These are phyloP conservation scores for Aurelia sp. DNA, from an alignment of 30 jellyfish, hydroid and myxozoan species.

Conservation along the genomic window DNA sequence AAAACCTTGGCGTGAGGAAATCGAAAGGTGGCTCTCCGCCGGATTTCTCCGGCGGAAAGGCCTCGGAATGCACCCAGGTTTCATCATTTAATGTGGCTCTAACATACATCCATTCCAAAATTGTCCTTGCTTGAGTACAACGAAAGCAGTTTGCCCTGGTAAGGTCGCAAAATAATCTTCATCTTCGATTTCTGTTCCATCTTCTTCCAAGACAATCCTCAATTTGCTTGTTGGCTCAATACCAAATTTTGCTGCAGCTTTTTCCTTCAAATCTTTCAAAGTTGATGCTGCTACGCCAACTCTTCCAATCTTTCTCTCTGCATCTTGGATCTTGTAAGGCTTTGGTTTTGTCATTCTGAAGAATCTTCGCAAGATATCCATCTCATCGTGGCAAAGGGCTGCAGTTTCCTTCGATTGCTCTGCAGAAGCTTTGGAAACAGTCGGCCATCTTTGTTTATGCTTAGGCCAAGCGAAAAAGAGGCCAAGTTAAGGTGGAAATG, in stretches of 20 bases:
- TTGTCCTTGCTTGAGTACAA: slow-evolving; percentile 69
- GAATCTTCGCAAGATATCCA: slow-evolving; percentile 69
- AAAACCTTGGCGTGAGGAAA: too few species aligned
- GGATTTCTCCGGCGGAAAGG: too few species aligned
- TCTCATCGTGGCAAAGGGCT: neutral
- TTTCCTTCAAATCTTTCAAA: slow-evolving; percentile 70
- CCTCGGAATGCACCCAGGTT: too few species aligned
- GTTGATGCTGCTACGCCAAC: slow-evolving; percentile 84
- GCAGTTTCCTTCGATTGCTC: too few species aligned
- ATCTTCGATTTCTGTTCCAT: slow-evolving; percentile 85
- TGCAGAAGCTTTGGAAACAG: too few species aligned
- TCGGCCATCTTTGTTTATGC: too few species aligned
- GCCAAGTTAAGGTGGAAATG: too few species aligned
- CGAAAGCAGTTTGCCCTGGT: slow-evolving; percentile 83
- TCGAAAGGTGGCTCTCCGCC: too few species aligned
- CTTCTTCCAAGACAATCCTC: slow-evolving; percentile 77
- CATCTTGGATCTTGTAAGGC: slow-evolving; percentile 89
- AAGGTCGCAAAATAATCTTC: slow-evolving; percentile 69
- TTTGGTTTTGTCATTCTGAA: slow-evolving; percentile 66
- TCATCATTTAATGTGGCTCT: slow-evolving; percentile 41
- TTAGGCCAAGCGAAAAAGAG: too few species aligned
- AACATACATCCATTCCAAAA: slow-evolving; percentile 97
- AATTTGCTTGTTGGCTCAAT: neutral
- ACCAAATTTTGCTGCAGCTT: slow-evolving; percentile 41
- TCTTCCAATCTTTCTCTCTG: slow-evolving; percentile 67